These are phyloP conservation scores for Melanostigma gelatinosum DNA, from an alignment of 2,113 vertebrate genomes.

Conservation along the genomic window DNA sequence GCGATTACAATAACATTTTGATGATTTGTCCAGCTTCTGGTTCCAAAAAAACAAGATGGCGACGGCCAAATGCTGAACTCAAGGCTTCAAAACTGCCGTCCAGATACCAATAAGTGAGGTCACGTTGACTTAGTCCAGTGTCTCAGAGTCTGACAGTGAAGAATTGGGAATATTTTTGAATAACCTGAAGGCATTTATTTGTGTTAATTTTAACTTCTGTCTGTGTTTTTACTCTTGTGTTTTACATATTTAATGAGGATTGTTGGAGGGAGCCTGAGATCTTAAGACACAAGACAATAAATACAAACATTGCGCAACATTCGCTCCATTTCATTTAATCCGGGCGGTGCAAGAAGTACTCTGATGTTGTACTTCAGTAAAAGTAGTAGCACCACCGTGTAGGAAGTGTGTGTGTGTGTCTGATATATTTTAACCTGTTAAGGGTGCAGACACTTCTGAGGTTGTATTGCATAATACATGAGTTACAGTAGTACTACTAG, in stretches of 20 bases:
- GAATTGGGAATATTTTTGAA: background rate
- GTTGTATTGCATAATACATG: background rate
- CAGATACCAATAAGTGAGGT: too few species aligned
- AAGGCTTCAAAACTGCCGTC: too few species aligned
- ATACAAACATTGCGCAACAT: background rate
- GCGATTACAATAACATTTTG: background rate
- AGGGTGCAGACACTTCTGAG: background rate
- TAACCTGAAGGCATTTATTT: background rate
- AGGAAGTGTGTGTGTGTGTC: background rate
- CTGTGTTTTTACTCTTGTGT: background rate
- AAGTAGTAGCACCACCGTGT: too few species aligned
- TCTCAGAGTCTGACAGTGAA: too few species aligned
- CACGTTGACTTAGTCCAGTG: too few species aligned
- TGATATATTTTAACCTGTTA: background rate
- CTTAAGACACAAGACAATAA: background rate
- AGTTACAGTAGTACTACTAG: background rate
- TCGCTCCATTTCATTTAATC: background rate
- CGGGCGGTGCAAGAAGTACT: background rate
- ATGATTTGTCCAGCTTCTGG: background rate
- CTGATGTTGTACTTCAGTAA: too few species aligned
- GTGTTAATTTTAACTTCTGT: background rate
- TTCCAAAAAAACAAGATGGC: background rate
- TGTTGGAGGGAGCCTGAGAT: background rate
- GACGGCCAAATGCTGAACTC: background rate
- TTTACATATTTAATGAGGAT: background rate